Base-by-base conservation (phyloP, 2,797 vertebrate genomes). In the Otolemur crassicaudatus region DNA sequence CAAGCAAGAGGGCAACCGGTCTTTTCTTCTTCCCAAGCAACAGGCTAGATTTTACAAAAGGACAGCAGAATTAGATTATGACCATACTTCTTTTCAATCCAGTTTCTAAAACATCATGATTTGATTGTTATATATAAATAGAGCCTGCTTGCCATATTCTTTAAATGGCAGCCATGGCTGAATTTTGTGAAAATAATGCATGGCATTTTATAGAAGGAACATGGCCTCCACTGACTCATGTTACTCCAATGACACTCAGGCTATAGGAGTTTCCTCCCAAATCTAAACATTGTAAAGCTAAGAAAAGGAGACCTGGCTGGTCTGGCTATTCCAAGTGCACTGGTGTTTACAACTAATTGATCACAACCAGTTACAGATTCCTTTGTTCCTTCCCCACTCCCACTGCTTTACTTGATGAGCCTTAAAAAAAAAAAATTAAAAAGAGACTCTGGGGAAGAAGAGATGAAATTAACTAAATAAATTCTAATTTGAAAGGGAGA, bases 401-500 rank as follows among this genome's bases (percentile, higher is more conserved):
- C 49, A 49, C 49, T 49, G 49, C 49, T 49, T 49, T 49, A 49
- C 49, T 49, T 49, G 49, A 49, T 4, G 49, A 49, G 13, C 49
- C 49, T 49, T 49, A 49, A 49, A 49, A 49, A 49, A 49, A 49
- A 49, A 46, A 46, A 46, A 46, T 46, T 46, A 46, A 46, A 46
- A 46, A 46, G 84, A 90, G 81, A 88, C 75, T 67, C 75, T 83
- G 67, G 88, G 86, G 87, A 91, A 94, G 87, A 93, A 61, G 92
- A 94, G 90, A 91, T 75, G 9, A 97, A 88, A 93, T 94, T 84
- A 95, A 87, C 16, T 7, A 40, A 85, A 34, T 83, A 90, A 83
- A 86, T 87, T 82, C 85, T 90, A 91, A 95, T 96, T 84, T 95
- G 87, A 92, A 95, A 95, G 46, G 40, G 84, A 94, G 56, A 92